Percentiles rank a stretch among this genome's conserved stretches.
Evolutionary conservation across 2,888 invertebrate genomes (phyloP).

Genomic region (Netelia virgata): DNA sequence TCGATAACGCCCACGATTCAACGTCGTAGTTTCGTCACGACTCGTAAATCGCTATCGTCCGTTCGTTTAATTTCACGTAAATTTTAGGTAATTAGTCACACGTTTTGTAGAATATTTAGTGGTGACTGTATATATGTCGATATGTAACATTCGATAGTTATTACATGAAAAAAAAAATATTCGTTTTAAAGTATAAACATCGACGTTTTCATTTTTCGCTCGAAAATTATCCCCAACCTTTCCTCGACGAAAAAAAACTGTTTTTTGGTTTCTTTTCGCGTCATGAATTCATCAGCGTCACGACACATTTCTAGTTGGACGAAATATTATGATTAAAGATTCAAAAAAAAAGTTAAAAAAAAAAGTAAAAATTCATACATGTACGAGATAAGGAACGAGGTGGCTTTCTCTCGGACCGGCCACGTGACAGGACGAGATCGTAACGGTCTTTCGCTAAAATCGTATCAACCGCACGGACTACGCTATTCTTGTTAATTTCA

Average conservation of each 20-base stretch:
- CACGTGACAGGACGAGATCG: constrained; percentile 29
- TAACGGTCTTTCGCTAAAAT: constrained; percentile 70
- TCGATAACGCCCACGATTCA: constrained; percentile 18
- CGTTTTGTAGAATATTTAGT: constrained; percentile 78
- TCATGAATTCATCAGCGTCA: neutral
- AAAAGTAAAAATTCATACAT: constrained; percentile 42
- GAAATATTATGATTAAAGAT: constrained; percentile 5
- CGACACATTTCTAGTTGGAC: neutral
- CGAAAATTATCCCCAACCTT: neutral
- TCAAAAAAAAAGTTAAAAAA: constrained; percentile 22
- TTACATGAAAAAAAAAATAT: constrained; percentile 60
- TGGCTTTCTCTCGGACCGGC: constrained; percentile 69
- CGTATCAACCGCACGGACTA: constrained; percentile 59
- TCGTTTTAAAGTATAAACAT: constrained; percentile 68
- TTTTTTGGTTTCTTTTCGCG: neutral
- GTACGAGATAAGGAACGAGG: constrained; percentile 24
- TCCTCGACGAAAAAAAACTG: neutral
- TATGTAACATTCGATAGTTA: constrained; percentile 83
- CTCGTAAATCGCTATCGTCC: constrained; percentile 41
- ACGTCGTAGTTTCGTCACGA: constrained; percentile 22
- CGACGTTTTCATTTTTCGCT: constrained; percentile 24
- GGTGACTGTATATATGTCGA: constrained; percentile 84
- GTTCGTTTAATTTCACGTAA: constrained; percentile 60
- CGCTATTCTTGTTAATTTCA: constrained; percentile 56
- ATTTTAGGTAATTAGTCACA: constrained; percentile 75